Conservation (phyloP, 2,797 vertebrate species). For the Coregonus ussuriensis region DNA sequence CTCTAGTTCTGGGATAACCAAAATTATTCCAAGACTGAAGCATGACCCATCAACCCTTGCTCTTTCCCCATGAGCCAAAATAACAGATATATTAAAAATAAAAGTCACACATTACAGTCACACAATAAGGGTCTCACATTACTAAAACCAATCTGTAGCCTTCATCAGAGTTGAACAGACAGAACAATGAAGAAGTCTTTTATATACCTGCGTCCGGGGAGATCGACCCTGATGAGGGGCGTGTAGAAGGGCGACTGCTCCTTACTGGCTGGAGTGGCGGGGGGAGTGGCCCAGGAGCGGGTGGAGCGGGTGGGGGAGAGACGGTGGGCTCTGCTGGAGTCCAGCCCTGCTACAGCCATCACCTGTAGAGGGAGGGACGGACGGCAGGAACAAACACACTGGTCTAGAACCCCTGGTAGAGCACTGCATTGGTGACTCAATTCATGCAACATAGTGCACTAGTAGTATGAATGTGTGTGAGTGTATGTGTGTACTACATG, state of each 20-base stretch:
- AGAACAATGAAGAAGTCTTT: too few species aligned
- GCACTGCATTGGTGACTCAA: too few species aligned
- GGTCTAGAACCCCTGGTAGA: background rate
- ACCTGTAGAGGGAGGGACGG: constrained; percentile 73
- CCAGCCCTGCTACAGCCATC: constrained; percentile 97
- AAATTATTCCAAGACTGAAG: too few species aligned
- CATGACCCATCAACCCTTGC: too few species aligned
- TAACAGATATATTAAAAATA: background rate
- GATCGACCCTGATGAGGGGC: constrained; percentile 91
- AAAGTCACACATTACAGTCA: background rate
- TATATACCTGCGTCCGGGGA: constrained; percentile 41
- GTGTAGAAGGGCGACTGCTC: constrained; percentile 91
- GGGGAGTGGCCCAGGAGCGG: constrained; percentile 96
- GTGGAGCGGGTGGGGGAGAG: constrained; percentile 94
- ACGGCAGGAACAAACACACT: background rate
- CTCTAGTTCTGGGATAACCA: too few species aligned
- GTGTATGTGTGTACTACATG: too few species aligned
- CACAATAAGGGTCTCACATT: too few species aligned
- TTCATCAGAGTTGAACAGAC: too few species aligned
- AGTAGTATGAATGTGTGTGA: too few species aligned
- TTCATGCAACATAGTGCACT: too few species aligned
- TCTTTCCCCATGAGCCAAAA: too few species aligned
- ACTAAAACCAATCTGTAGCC: too few species aligned
- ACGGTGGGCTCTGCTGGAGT: constrained; percentile 93
- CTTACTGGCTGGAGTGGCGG: constrained; percentile 88